Evolutionary conservation across 2,797 vertebrate genomes (phyloP).

Genomic region (Benthosema pterotum): DNA sequence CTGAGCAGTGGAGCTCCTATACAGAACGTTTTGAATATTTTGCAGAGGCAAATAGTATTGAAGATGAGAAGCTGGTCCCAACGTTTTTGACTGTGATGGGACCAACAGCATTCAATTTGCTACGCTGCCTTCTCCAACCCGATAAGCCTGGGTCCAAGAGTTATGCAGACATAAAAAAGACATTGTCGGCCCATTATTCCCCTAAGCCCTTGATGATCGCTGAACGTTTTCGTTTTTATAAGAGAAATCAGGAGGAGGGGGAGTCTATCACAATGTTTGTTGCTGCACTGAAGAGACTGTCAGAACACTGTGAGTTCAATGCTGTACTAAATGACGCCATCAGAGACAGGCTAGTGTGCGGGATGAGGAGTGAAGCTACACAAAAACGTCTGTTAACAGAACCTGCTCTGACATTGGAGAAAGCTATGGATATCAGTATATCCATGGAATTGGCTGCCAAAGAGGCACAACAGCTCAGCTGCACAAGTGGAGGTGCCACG

Average conservation of each 20-base stretch:
- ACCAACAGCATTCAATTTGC: constrained; percentile 8
- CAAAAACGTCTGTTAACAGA: too few relatives aligned
- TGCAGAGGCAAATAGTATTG: neutral
- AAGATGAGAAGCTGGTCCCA: neutral
- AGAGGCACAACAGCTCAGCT: too few relatives aligned
- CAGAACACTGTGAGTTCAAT: too few relatives aligned
- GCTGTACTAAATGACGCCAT: too few relatives aligned
- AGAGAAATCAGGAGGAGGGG: neutral
- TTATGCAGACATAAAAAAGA: too few relatives aligned
- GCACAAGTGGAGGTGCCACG: too few relatives aligned
- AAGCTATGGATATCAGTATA: too few relatives aligned
- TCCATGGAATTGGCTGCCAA: too few relatives aligned
- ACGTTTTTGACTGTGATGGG: constrained; percentile 13
- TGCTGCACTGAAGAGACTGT: neutral
- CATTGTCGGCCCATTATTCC: too few relatives aligned
- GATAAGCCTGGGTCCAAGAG: too few relatives aligned
- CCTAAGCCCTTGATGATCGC: neutral
- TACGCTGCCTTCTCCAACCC: neutral
- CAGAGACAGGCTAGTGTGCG: too few relatives aligned
- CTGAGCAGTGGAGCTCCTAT: constrained; percentile 9
- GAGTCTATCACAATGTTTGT: neutral
- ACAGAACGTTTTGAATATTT: constrained; percentile 13
- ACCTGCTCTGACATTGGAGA: neutral
- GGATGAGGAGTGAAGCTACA: too few relatives aligned
- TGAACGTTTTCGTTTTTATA: neutral